These are phyloP conservation scores for Ceyx melanurus DNA, from an alignment of 2,113 vertebrate genomes.

Conservation along the genomic window DNA sequence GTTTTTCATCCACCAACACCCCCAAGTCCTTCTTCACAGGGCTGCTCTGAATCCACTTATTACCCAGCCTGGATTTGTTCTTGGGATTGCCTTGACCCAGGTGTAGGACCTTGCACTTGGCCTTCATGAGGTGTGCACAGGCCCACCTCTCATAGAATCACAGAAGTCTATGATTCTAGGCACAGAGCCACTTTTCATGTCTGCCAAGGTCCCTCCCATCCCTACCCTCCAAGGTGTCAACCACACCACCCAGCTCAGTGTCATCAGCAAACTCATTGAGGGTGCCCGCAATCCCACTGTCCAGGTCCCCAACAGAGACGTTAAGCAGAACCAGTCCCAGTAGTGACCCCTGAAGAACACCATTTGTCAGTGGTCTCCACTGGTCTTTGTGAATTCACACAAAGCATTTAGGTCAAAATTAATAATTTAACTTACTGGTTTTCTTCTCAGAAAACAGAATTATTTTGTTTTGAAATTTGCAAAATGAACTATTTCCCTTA, in stretches of 20 bases:
- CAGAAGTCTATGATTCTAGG: too few relatives aligned
- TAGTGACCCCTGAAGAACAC: background rate
- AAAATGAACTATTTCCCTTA: background rate
- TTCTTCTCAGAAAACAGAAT: background rate
- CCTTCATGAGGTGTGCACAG: background rate
- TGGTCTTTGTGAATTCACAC: background rate
- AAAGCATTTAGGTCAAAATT: background rate
- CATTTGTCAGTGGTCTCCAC: background rate
- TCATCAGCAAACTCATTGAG: background rate
- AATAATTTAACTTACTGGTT: fast-evolving
- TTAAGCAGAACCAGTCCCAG: background rate
- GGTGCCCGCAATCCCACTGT: background rate
- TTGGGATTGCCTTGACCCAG: background rate
- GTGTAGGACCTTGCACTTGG: background rate
- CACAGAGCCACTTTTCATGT: background rate
- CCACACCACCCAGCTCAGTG: background rate
- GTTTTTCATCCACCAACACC: background rate
- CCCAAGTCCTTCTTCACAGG: background rate
- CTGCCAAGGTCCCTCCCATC: background rate
- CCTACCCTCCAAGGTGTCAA: background rate
- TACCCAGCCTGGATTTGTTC: background rate
- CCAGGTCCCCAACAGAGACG: background rate
- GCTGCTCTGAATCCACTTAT: background rate
- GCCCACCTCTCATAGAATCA: too few relatives aligned
- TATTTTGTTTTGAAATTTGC: background rate